phyloP scores from a whole-genome alignment of 2,113 vertebrate species.

The Cochlearius cochlearius region DNA sequence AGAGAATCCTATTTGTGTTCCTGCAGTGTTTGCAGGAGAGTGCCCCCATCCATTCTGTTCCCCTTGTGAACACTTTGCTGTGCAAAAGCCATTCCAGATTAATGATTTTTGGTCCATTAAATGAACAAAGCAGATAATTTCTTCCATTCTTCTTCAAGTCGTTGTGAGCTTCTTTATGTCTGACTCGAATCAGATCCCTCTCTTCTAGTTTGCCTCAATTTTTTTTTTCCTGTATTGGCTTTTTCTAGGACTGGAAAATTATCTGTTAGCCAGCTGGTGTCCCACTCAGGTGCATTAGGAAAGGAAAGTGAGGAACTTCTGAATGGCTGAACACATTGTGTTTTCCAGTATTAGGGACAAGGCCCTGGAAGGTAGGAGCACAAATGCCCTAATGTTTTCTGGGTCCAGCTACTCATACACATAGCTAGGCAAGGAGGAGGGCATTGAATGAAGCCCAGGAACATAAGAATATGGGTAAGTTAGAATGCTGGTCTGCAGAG shows the following conservation, averaged over 20 bases:
- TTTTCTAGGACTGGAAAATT: neutral
- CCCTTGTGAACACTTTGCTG: neutral
- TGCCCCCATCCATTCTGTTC: neutral
- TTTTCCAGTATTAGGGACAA: neutral
- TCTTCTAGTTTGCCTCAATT: neutral
- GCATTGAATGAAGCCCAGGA: neutral
- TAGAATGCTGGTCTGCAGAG: neutral
- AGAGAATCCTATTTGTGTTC: neutral
- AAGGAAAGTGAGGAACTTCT: neutral
- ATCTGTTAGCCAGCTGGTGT: neutral
- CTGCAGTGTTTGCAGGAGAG: neutral
- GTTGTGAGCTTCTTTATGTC: neutral
- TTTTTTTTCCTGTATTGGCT: neutral
- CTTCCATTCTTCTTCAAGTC: neutral
- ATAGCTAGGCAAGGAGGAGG: neutral
- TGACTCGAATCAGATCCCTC: neutral
- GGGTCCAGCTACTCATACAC: neutral
- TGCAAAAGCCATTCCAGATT: neutral
- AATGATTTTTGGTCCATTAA: neutral
- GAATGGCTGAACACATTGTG: neutral
- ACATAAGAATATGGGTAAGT: neutral
- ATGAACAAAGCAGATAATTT: neutral
- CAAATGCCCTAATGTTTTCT: neutral
- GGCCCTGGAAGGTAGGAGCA: neutral
- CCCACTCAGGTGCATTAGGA: neutral